phyloP scores from a whole-genome alignment of 2,888 invertebrate species.

The Sarcophaga caerulescens region DNA sequence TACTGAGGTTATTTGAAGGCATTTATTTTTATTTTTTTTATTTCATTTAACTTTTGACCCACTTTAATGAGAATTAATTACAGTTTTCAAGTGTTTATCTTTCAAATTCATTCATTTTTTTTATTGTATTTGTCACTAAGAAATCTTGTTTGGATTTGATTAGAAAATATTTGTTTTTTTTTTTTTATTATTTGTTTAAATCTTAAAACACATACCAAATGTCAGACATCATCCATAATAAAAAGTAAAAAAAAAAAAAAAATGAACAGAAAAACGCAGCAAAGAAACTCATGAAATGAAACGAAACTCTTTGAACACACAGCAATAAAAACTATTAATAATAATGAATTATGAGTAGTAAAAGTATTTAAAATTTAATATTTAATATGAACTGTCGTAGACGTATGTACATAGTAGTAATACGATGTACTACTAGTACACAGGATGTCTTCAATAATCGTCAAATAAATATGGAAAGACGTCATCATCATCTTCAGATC shows the following conservation, averaged over 20 bases:
- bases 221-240: slow-evolving; percentile 59
- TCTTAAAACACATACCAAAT: slow-evolving; percentile 59
- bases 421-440: slow-evolving; percentile 25
- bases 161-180: slow-evolving; percentile 37
- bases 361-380: slow-evolving; percentile 50
- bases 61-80: slow-evolving; percentile 43
- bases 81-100: slow-evolving; percentile 1
- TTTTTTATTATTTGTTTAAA: slow-evolving; percentile 41
- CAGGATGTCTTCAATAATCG: slow-evolving; percentile 72
- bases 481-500: slow-evolving; percentile 51
- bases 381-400: slow-evolving; percentile 40
- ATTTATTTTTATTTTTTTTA: neutral
- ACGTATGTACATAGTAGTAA: neutral
- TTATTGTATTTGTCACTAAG: slow-evolving; percentile 25
- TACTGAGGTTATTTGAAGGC: neutral
- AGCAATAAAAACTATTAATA: slow-evolving; percentile 66
- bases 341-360: slow-evolving; percentile 67
- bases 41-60: slow-evolving; percentile 56
- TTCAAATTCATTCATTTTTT: neutral
- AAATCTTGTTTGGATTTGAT: slow-evolving; percentile 51
- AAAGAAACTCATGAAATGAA: slow-evolving; percentile 37
- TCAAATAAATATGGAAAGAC: slow-evolving; percentile 66
- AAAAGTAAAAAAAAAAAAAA: slow-evolving; percentile 42
- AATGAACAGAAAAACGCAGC: slow-evolving; percentile 2
- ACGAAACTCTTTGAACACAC: slow-evolving; percentile 57